Conservation (phyloP, 2,888 invertebrate species). For the Leucoptera coffeella region DNA sequence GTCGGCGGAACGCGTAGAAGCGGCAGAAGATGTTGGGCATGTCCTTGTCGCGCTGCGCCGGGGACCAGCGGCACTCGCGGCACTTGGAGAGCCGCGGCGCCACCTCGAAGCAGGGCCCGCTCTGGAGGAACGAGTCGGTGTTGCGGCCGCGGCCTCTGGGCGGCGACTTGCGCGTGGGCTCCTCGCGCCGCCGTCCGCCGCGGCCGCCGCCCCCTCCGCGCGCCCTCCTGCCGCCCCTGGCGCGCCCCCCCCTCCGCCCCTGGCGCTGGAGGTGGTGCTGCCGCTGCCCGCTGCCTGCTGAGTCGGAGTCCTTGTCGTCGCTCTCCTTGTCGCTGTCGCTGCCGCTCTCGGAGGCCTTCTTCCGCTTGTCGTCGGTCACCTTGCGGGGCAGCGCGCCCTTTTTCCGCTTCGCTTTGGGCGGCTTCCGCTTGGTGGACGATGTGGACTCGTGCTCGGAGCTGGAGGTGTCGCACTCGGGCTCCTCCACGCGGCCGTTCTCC, state of each 20-base stretch:
- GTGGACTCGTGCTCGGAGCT: slow-evolving; percentile 40
- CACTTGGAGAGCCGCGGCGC: slow-evolving; percentile 87
- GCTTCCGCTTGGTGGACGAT: slow-evolving; percentile 57
- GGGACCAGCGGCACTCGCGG: slow-evolving; percentile 88
- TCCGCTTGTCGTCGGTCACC: slow-evolving; percentile 51
- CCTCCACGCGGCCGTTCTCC: slow-evolving; percentile 41
- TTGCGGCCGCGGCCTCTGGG: slow-evolving; percentile 62
- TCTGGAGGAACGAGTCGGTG: slow-evolving; percentile 81
- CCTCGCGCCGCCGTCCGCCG: slow-evolving; percentile 19
- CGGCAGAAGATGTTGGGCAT: slow-evolving; percentile 89
- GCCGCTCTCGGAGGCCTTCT: slow-evolving; percentile 60
- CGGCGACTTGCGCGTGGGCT: slow-evolving; percentile 59
- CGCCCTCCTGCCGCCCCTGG: slow-evolving; percentile 16
- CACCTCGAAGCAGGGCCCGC: slow-evolving; percentile 82
- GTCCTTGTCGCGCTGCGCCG: slow-evolving; percentile 74
- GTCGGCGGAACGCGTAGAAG: slow-evolving; percentile 90
- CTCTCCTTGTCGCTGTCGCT: slow-evolving; percentile 67
- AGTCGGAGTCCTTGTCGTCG: slow-evolving; percentile 65
- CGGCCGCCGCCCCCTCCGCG: slow-evolving; percentile 21
- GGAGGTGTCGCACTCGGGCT: slow-evolving; percentile 47
- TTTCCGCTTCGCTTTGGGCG: slow-evolving; percentile 61
- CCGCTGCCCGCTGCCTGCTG: slow-evolving; percentile 35
- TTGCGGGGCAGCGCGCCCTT: slow-evolving; percentile 53
- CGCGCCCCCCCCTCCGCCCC: slow-evolving; percentile 19
- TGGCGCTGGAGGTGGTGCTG: slow-evolving; percentile 15